Evolutionary conservation across 2,797 vertebrate species (phyloP), one percentile per base, ranked within the genome.

Genomic region (Austrolebias charrua): DNA sequence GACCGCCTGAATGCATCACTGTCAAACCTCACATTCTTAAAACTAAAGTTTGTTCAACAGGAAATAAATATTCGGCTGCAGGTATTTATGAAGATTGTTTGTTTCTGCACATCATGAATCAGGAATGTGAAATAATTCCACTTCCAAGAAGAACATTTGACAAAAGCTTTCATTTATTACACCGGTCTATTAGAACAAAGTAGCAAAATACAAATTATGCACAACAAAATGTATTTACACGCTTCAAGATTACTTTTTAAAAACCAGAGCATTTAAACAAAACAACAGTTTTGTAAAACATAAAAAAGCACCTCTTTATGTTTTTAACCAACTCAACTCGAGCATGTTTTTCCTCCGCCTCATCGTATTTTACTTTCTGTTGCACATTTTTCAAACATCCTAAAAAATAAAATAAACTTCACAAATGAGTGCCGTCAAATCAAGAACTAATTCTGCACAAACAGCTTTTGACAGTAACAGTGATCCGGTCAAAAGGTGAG

Each of bases 151-250:
- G n/a, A 6, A 38, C 10, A 68, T 80, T 71, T 85, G 76, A 76
- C 73, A 87, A 86, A 80, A 86, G 50, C 35, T 61, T 88, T 72
- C 65, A 81, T 86, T 87, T 82, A 88, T 88, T 81, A 79, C 62
- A 86, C 59, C 78, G 66, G 44, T 80, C 82, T 86, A 87, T 56
- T 69, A 77, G 33, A 74, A 79, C 69, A 81, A 76, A 53, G 67
- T 58, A 71, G 54, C 43, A 79, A 76, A 76, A 69, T 76, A 82
- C 74, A 88, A 66, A 75, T 66, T 54, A 74, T 56, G 78, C 66
- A 85, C 55, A 70, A 60, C 67, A 76, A 69, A 71, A n/a, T 63
- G 65, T 71, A 79, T 82, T 76, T 77, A 56, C 74, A 80, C 76
- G 74, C 24, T 64, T 66, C 43, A 67, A 68, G 57, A 70, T 65